phyloP scores from a whole-genome alignment of 2,888 invertebrate species.

The Rhodophaea formosa region DNA sequence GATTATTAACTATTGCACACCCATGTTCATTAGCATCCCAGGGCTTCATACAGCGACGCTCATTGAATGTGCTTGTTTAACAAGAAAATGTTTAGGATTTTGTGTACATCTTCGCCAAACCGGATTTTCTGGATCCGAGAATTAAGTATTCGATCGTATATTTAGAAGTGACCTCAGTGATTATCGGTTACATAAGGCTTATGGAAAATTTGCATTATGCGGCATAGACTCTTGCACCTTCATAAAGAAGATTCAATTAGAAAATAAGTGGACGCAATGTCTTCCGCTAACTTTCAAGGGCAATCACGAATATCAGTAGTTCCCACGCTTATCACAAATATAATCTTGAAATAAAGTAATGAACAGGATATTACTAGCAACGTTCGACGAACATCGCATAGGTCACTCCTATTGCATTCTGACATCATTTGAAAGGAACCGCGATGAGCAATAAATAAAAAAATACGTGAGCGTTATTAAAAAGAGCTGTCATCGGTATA shows the following conservation, averaged over 20 bases:
- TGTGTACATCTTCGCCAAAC: constrained; percentile 55
- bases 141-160: constrained; percentile 39
- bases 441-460: constrained; percentile 6
- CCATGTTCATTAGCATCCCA: constrained; percentile 11
- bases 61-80: background rate
- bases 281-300: constrained; percentile 5
- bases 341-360: background rate
- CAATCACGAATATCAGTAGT: constrained; percentile 4
- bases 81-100: constrained; percentile 13
- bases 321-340: constrained; percentile 10
- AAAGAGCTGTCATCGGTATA: background rate
- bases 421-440: background rate
- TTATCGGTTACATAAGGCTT: constrained; percentile 17
- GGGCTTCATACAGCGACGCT: constrained; percentile 9
- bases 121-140: constrained; percentile 48
- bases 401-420: background rate
- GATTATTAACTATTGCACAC: constrained; percentile 24
- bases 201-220: constrained; percentile 16
- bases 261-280: background rate
- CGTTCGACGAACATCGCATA: background rate
- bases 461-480: background rate
- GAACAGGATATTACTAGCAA: constrained; percentile 8
- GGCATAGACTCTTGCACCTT: background rate
- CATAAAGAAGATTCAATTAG: background rate
- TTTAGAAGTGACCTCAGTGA: constrained; percentile 42